Conservation (phyloP, 2,888 invertebrate species). For the Charanyca ferruginea region DNA sequence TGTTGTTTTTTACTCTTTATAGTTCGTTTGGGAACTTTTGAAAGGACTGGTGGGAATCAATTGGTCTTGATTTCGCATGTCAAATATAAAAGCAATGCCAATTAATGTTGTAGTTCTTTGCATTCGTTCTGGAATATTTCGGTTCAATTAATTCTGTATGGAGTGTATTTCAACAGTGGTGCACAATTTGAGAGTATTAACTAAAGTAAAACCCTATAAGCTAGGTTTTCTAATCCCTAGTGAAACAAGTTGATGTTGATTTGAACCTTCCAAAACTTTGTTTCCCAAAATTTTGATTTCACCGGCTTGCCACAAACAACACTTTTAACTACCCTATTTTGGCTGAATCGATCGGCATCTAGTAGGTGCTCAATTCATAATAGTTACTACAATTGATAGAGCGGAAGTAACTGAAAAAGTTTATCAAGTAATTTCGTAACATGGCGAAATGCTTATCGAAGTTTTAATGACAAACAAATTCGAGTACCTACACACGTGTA, state of each 20-base stretch:
- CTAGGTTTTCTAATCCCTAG: too few species aligned
- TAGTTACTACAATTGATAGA: neutral
- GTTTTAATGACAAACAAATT: slow-evolving; percentile 9
- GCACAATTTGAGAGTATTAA: slow-evolving; percentile 1
- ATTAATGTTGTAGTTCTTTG: slow-evolving; percentile 29
- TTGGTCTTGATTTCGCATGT: slow-evolving; percentile 44
- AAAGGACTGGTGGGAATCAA: slow-evolving; percentile 58
- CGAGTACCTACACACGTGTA: neutral
- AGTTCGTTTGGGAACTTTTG: slow-evolving; percentile 32
- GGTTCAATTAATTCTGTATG: slow-evolving; percentile 24
- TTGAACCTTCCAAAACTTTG: slow-evolving; percentile 3
- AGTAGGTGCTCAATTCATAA: slow-evolving; percentile 13
- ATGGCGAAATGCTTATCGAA: slow-evolving; percentile 16
- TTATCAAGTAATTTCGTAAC: neutral
- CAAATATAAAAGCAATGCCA: slow-evolving; percentile 38
- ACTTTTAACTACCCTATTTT: slow-evolving; percentile 20
- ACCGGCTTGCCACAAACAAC: slow-evolving; percentile 1
- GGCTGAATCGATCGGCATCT: slow-evolving; percentile 13
- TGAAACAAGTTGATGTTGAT: slow-evolving; percentile 13
- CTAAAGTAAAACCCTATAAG: neutral
- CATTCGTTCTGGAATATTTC: slow-evolving; percentile 11
- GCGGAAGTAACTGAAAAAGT: neutral
- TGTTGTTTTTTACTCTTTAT: slow-evolving; percentile 51
- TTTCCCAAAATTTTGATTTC: slow-evolving; percentile 6
- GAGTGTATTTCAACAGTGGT: slow-evolving; percentile 12